Evolutionary conservation across 2,888 invertebrate species (phyloP), one percentile per base, ranked within the genome.

Genomic region (Nipponacmea schrenckii): DNA sequence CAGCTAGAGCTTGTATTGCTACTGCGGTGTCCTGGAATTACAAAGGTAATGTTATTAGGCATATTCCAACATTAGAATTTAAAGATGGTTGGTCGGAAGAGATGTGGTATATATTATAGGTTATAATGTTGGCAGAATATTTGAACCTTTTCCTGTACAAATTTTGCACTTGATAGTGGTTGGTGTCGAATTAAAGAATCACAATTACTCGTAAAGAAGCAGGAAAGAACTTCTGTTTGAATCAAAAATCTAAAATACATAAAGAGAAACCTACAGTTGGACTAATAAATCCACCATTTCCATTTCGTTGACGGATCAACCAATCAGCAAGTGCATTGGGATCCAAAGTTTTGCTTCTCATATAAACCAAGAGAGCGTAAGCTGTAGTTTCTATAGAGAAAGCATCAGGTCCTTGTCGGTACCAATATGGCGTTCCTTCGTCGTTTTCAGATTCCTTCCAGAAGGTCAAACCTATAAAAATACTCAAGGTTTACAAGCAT

Each of bases 341-440:
- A 56, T 64, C 46, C 20, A 68, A 17, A 31, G 24, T 39, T 26
- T n/a, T 62, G 14, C 24, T 62, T 24, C 62, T 24, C 17, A 20
- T 24, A 31, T 68, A 76, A 12, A 76, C 73, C 8, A 76, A 64
- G 14, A 76, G 68, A 26, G 70, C 73, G 65, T 73, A 76, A 0
- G 76, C 72, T 0, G 76, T 76, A 45, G 74, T 73, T 63, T 76
- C 76, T 20, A 76, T 71, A 39, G 76, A 67, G 17, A 73, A 69
- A 1, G 76, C 76, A 27, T 67, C 67, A 2, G 73, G 46, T 12
- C 76, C 73, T 26, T 65, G 68, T 31, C 66, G 72, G 45, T 76
- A 76, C 76, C 76, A 76, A 63, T 69, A 74, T 12, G 76, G 74
- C 1, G 26, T 39, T 1, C 50, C 27, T 4, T 48, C 65, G 0